A percentile compares a stretch with the other conserved stretches of the same genome.
phyloP scores from a whole-genome alignment of 2,113 vertebrate species.

The Spea multiplicata region DNA sequence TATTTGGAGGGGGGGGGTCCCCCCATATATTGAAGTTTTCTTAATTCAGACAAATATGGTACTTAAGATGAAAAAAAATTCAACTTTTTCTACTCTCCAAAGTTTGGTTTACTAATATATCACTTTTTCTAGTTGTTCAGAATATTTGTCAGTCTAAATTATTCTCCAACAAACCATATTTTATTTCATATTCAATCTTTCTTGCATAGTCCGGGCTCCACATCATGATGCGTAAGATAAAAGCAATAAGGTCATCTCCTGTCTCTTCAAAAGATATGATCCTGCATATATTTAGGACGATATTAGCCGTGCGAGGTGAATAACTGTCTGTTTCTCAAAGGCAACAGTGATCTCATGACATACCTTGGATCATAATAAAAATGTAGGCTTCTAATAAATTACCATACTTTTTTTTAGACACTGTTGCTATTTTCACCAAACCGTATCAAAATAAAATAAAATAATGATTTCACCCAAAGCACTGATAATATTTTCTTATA shows the following conservation, averaged over 20 bases:
- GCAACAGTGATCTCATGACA: neutral
- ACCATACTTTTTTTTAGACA: no score
- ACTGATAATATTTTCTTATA: no score
- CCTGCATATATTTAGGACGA: conserved; percentile 1
- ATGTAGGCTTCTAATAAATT: neutral
- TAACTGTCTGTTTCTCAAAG: neutral
- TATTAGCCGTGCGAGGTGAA: neutral
- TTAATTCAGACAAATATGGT: no score
- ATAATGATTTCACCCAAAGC: neutral
- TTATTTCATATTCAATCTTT: neutral
- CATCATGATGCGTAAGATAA: neutral
- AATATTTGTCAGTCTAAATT: no score
- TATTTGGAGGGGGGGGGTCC: no score
- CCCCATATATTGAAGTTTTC: no score
- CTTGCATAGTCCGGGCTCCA: neutral
- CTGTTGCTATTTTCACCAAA: no score
- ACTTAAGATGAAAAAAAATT: no score
- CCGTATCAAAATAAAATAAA: conserved; percentile 17
- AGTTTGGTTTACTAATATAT: no score
- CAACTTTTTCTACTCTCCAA: no score
- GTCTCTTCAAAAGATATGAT: neutral
- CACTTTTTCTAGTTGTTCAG: no score
- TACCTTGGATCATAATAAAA: neutral
- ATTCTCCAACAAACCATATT: no score
- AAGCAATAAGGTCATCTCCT: conserved; percentile 6